phyloP scores from a whole-genome alignment of 2,888 invertebrate genomes.

The Tridacna crocea region DNA sequence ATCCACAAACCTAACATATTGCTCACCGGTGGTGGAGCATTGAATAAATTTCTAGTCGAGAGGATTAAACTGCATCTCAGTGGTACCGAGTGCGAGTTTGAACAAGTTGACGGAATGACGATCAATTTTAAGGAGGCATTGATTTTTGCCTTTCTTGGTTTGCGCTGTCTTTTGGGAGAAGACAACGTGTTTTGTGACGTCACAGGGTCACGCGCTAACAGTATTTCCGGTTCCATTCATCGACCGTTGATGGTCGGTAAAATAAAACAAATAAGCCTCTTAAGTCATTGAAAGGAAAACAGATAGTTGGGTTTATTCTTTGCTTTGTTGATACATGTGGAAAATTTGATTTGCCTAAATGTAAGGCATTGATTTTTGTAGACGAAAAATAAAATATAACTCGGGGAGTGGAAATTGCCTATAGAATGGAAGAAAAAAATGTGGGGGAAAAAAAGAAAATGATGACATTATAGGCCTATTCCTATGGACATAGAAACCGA shows the following conservation, averaged over 20 bases:
- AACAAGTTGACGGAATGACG: constrained; percentile 72
- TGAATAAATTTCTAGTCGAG: constrained; percentile 74
- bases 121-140: constrained; percentile 81
- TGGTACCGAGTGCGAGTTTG: constrained; percentile 60
- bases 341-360: not conserved
- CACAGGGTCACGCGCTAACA: constrained; percentile 76
- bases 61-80: constrained; percentile 64
- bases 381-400: too few species aligned
- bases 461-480: too few species aligned
- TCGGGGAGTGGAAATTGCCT: too few species aligned
- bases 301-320: not conserved
- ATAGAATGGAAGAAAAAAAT: too few species aligned
- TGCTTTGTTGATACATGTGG: too few species aligned
- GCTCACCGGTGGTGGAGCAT: constrained; percentile 81
- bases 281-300: constrained; percentile 23
- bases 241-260: constrained; percentile 51
- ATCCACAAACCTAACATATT: constrained; percentile 61
- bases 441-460: too few species aligned
- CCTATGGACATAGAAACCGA: too few species aligned
- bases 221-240: constrained; percentile 79
- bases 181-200: constrained; percentile 74
- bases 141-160: constrained; percentile 79
- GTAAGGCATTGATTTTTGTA: too few species aligned
- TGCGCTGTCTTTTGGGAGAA: constrained; percentile 75
- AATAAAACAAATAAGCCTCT: constrained; percentile 36